Conservation (phyloP, 2,113 vertebrate species). For the Colaptes auratus region DNA sequence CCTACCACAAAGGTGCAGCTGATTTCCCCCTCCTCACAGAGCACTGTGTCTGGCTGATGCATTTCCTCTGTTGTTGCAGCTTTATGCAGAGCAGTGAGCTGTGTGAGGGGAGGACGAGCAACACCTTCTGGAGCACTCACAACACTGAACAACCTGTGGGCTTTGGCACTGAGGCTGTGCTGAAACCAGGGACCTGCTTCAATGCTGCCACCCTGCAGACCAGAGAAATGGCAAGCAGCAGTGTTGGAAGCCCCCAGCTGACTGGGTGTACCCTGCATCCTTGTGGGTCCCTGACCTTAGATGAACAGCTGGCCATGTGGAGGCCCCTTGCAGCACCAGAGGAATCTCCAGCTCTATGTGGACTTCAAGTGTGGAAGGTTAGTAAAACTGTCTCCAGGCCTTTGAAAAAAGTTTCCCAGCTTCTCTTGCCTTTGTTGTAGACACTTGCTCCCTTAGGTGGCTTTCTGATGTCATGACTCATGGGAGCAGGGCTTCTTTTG, state of each 20-base stretch:
- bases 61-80: neutral
- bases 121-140: neutral
- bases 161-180: neutral
- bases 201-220: neutral
- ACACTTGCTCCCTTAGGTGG: neutral
- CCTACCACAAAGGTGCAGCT: neutral
- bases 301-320: neutral
- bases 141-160: neutral
- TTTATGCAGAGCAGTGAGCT: neutral
- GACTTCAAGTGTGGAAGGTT: neutral
- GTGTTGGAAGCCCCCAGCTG: neutral
- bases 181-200: neutral
- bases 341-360: neutral
- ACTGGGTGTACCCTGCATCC: neutral
- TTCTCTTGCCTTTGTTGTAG: neutral
- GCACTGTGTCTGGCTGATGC: neutral
- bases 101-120: neutral
- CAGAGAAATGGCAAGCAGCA: neutral
- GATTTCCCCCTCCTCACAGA: neutral
- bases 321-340: neutral
- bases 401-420: neutral
- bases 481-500: neutral
- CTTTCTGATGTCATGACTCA: neutral
- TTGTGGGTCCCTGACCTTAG: neutral
- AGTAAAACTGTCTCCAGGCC: neutral